Conservation (phyloP, 2,888 invertebrate species). For the Aleiodes leptofemur region DNA sequence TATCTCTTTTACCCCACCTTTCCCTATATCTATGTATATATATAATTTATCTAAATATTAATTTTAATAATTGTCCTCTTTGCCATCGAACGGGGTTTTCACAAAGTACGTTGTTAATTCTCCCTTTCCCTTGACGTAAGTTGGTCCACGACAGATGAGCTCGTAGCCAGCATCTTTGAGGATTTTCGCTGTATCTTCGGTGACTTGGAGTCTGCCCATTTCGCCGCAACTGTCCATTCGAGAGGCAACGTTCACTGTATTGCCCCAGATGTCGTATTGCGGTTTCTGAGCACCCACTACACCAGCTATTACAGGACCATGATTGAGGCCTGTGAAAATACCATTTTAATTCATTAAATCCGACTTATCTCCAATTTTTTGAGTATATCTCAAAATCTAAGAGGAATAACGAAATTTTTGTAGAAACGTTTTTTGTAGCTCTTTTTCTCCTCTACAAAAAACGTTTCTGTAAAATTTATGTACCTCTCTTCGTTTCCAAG, state of each 20-base stretch:
- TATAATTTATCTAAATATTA: conserved; percentile 6
- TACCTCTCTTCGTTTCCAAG: too few species aligned
- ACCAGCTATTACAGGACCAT: conserved; percentile 96
- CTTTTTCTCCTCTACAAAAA: too few species aligned
- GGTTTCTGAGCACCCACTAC: conserved; percentile 98
- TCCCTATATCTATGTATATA: not conserved
- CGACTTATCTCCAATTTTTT: too few species aligned
- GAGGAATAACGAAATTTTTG: too few species aligned
- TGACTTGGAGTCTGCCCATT: conserved; percentile 91
- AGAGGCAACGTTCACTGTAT: conserved; percentile 98
- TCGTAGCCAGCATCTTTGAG: conserved; percentile 90
- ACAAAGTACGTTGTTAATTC: conserved; percentile 93
- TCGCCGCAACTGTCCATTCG: conserved; percentile 97
- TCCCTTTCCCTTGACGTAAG: conserved; percentile 96
- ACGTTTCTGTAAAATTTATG: too few species aligned
- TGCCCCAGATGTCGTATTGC: conserved; percentile 99
- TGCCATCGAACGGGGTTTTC: conserved; percentile 87
- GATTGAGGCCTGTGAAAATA: conserved; percentile 82
- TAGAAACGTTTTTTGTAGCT: too few species aligned
- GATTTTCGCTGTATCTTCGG: conserved; percentile 88
- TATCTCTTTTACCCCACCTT: too few species aligned
- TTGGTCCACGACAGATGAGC: conserved; percentile 93
- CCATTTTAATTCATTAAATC: too few species aligned
- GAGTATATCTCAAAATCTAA: too few species aligned
- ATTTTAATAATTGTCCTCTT: conserved; percentile 68